Conservation (phyloP, 1,140 invertebrate species). For the Anastatus disparis region DNA sequence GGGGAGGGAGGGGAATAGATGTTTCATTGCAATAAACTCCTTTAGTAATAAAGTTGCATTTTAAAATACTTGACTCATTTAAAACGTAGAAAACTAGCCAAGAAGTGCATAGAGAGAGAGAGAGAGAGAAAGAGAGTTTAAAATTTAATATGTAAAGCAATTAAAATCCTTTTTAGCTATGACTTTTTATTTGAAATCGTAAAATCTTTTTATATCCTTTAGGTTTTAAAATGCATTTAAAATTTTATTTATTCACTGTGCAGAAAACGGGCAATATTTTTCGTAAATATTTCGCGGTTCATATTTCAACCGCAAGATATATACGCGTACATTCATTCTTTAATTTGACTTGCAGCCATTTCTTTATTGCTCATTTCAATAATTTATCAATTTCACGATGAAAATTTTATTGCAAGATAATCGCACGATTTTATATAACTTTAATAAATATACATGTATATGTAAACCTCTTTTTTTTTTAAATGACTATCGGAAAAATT, state of each 20-base stretch:
- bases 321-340: no score
- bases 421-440: no score
- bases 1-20: no score
- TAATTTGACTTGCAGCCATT: no score
- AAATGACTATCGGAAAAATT: no score
- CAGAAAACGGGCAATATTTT: conserved; percentile 17
- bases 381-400: no score
- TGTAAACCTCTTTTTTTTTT: no score
- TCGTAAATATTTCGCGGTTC: conserved; percentile 8
- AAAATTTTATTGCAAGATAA: no score
- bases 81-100: conserved; percentile 12
- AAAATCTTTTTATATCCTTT: conserved; percentile 23
- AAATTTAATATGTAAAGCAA: conserved; percentile 32
- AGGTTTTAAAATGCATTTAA: conserved; percentile 29
- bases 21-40: conserved; percentile 34
- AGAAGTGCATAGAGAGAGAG: neutral
- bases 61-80: conserved; percentile 18
- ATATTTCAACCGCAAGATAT: conserved; percentile 10
- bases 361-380: no score
- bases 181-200: conserved; percentile 27
- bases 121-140: no score
- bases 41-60: conserved; percentile 40
- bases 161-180: conserved; percentile 21
- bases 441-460: no score
- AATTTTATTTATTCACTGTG: conserved; percentile 30